These are phyloP conservation scores for Macrobrachium nipponense DNA, from an alignment of 1,140 invertebrate genomes.

Conservation along the genomic window DNA sequence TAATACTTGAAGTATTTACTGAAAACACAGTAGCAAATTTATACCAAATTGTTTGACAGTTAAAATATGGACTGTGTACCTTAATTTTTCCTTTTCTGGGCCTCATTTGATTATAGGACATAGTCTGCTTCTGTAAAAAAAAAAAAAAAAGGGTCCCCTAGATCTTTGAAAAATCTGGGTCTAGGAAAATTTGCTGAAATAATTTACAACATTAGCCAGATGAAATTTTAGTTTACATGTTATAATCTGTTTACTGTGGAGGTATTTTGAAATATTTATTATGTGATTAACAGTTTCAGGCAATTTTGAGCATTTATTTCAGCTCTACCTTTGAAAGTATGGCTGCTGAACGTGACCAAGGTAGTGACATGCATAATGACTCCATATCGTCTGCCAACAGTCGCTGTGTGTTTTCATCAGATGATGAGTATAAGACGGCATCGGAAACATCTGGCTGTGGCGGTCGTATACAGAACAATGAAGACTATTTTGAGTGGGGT, in stretches of 20 bases:
- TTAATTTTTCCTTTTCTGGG: no score
- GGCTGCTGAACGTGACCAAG: constrained; percentile 59
- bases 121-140: no score
- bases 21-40: no score
- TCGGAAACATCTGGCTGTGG: constrained; percentile 70
- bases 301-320: background rate
- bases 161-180: no score
- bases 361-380: constrained; percentile 10
- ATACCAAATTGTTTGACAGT: no score
- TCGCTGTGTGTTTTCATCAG: constrained; percentile 76
- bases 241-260: background rate
- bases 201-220: no score
- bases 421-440: constrained; percentile 87
- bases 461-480: constrained; percentile 44
- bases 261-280: background rate
- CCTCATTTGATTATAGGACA: no score
- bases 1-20: no score
- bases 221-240: background rate
- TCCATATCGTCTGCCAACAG: constrained; percentile 41
- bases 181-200: no score
- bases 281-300: background rate
- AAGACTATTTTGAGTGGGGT: constrained; percentile 64
- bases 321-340: constrained; percentile 60
- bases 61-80: no score
- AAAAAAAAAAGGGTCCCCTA: no score